Evolutionary conservation across 2,888 invertebrate species (phyloP).

Genomic region (Cerastoderma edule): DNA sequence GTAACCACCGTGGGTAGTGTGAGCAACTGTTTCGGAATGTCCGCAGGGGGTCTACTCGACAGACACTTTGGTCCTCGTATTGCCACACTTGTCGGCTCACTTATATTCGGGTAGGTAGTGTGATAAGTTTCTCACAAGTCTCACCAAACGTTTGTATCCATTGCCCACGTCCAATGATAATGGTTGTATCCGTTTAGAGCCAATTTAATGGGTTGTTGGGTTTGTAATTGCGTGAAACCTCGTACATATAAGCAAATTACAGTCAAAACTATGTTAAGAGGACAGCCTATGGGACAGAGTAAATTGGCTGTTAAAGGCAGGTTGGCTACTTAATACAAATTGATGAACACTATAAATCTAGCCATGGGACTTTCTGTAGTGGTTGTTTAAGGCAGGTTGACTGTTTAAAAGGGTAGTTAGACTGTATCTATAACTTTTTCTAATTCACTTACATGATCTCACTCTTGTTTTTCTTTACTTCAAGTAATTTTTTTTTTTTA

Average conservation of each 20-base stretch:
- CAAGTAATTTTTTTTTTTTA: too few species aligned
- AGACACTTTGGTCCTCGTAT: conserved; percentile 74
- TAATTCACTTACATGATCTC: too few species aligned
- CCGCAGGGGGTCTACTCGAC: conserved; percentile 79
- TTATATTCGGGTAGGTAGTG: conserved; percentile 73
- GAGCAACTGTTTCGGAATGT: conserved; percentile 80
- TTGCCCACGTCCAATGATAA: background rate
- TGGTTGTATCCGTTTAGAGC: background rate
- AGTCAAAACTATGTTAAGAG: too few species aligned
- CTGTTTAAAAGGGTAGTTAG: too few species aligned
- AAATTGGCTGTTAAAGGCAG: too few species aligned
- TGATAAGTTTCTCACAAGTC: background rate
- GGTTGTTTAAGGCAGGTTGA: too few species aligned
- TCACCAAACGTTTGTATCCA: background rate
- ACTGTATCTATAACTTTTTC: too few species aligned
- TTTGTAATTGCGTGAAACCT: background rate
- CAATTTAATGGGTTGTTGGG: background rate
- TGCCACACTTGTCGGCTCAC: conserved; percentile 75
- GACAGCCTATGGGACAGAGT: too few species aligned
- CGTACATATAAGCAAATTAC: background rate
- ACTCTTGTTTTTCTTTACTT: too few species aligned
- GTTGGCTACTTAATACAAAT: too few species aligned
- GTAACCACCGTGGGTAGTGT: conserved; percentile 72
- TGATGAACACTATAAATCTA: too few species aligned
- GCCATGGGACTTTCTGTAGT: too few species aligned